Percentiles rank a stretch among this genome's conserved stretches.
These are phyloP conservation scores for Blomia tropicalis DNA, from an alignment of 2,888 invertebrate genomes.

Conservation along the genomic window DNA sequence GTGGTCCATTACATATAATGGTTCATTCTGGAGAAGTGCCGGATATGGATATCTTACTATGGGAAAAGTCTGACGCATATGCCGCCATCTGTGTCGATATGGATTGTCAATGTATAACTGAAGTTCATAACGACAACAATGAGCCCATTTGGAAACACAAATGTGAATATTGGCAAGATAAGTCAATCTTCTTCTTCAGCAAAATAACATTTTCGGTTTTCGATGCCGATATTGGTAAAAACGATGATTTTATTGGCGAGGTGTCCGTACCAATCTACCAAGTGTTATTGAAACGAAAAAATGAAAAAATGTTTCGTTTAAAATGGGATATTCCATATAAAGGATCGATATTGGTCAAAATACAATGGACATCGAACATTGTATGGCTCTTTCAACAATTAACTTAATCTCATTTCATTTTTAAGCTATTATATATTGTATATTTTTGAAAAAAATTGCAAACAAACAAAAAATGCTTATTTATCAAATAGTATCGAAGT, in stretches of 20 bases:
- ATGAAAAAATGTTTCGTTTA: conserved; percentile 3
- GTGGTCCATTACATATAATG: background rate
- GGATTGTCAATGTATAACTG: conserved; percentile 19
- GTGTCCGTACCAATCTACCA: conserved; percentile 10
- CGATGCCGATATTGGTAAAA: conserved; percentile 18
- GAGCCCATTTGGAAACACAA: conserved; percentile 18
- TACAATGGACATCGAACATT: conserved; percentile 12
- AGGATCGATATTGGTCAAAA: conserved; percentile 7
- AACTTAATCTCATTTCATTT: background rate
- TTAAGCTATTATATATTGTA: too few species aligned
- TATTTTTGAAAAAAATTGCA: background rate
- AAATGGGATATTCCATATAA: conserved; percentile 21
- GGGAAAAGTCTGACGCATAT: conserved; percentile 22
- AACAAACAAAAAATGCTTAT: background rate
- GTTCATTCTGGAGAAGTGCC: conserved; percentile 18
- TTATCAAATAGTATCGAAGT: too few species aligned
- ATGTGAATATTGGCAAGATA: conserved; percentile 17
- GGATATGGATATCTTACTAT: conserved; percentile 16
- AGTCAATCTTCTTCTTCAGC: conserved; percentile 17
- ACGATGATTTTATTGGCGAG: conserved; percentile 20
- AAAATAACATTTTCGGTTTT: conserved; percentile 18
- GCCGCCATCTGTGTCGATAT: conserved; percentile 16
- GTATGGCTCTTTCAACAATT: background rate
- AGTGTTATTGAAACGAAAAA: conserved; percentile 6
- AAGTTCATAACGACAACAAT: conserved; percentile 17